phyloP scores from a whole-genome alignment of 2,888 invertebrate species.

The Eubasilissa splendida region DNA sequence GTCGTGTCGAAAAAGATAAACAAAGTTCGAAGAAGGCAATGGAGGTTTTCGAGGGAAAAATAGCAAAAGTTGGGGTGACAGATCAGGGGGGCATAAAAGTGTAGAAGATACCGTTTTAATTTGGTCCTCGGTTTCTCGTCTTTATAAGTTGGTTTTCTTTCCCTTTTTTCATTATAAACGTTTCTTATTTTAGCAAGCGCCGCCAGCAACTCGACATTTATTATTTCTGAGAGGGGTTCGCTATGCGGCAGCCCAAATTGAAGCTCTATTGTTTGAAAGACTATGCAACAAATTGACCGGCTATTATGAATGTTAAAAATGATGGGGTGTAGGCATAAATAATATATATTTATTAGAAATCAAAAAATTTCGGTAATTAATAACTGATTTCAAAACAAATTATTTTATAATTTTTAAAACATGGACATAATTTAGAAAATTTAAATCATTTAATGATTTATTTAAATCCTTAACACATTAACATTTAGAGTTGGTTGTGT shows the following conservation, averaged over 20 bases:
- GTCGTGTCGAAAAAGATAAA: constrained; percentile 38
- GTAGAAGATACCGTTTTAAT: constrained; percentile 58
- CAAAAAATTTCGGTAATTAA: no score
- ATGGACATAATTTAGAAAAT: no score
- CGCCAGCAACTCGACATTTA: constrained; percentile 55
- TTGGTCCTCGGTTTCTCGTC: constrained; percentile 57
- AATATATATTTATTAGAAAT: no score
- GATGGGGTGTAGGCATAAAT: not conserved
- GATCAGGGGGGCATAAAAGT: constrained; percentile 47
- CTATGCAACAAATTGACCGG: constrained; percentile 21
- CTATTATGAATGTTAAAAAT: not conserved
- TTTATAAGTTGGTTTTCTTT: constrained; percentile 57
- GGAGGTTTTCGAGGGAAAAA: constrained; percentile 21
- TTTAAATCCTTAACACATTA: no score
- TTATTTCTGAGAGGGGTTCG: constrained; percentile 53
- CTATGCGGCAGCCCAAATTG: constrained; percentile 29
- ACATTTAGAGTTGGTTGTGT: no score
- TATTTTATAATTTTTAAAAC: no score
- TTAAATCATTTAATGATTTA: no score
- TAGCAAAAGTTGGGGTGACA: constrained; percentile 29
- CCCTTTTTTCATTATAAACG: constrained; percentile 58
- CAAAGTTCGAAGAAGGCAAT: constrained; percentile 12
- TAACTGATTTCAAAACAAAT: no score
- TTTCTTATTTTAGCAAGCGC: constrained; percentile 52
- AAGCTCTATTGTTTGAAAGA: constrained; percentile 33